phyloP scores from a whole-genome alignment of 30 jellyfish, hydroid and myxozoan species.

The Pelagia noctiluca region DNA sequence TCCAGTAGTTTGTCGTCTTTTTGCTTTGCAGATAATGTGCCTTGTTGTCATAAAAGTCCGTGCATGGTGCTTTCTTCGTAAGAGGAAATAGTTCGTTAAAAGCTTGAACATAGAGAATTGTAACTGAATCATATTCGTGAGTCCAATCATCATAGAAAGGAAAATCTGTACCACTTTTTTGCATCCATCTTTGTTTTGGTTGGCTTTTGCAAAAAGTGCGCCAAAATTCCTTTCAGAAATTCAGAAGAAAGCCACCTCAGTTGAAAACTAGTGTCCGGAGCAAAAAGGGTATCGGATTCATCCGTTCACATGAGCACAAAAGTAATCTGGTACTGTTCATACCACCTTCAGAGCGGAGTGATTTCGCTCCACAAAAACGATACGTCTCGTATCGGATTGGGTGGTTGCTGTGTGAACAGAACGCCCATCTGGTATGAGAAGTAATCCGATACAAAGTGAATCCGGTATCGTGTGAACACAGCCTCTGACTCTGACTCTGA shows the following conservation, averaged over 20 bases:
- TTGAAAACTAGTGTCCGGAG: too few relatives aligned
- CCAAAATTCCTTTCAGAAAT: neutral
- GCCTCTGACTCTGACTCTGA: too few relatives aligned
- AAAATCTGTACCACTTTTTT: conserved; percentile 3
- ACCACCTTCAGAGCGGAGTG: conserved; percentile 29
- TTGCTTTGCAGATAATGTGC: too few relatives aligned
- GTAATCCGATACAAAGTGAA: too few relatives aligned
- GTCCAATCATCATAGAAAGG: conserved; percentile 8
- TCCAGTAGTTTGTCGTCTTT: too few relatives aligned
- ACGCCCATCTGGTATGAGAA: conserved; percentile 36
- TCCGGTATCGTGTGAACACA: too few relatives aligned
- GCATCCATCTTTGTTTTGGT: conserved; percentile 47
- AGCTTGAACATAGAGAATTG: too few relatives aligned
- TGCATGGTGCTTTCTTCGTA: too few relatives aligned
- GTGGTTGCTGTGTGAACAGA: conserved; percentile 42
- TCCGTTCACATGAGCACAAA: conserved; percentile 23
- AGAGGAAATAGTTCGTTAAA: too few relatives aligned
- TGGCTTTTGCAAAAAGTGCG: neutral
- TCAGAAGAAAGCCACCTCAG: conserved; percentile 34
- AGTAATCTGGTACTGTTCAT: conserved; percentile 24
- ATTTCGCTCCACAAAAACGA: too few relatives aligned
- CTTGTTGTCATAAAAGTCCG: too few relatives aligned
- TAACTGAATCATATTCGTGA: too few relatives aligned
- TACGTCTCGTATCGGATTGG: conserved; percentile 38
- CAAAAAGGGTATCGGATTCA: conserved; percentile 30